Evolutionary conservation across 1,140 invertebrate species (phyloP), one percentile per base, ranked within the genome.

Genomic region (Berghia stephanieae): DNA sequence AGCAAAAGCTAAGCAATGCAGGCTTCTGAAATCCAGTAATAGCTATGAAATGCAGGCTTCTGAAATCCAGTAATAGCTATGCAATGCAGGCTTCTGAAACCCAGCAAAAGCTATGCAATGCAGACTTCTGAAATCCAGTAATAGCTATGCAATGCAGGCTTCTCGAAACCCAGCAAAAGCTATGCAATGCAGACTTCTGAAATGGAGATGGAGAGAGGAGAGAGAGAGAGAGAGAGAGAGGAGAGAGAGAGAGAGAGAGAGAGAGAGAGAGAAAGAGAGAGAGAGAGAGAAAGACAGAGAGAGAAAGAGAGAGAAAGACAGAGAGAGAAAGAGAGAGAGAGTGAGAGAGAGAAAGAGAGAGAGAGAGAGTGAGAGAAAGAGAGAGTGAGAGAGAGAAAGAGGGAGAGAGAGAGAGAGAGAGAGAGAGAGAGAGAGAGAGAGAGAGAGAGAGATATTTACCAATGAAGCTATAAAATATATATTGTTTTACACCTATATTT

Each of bases 351-450:
- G 63, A 69, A 63, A 75, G 34, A 42, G 75, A 31, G 4, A 43
- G 67, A 73, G 21, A 44, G 49, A 57, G 24, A 31, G 36, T n/a
- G 4, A 57, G 27, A 27, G 36, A 21, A 16, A 36, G 49, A 27
- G 3, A 42, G 75, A 43, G 60, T 21, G 4, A 68, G 75, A 49
- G 60, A 43, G 4, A 69, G 40, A 76, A 63, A 76, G 40, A 69
- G 63, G 44, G 60, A 76, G 63, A 76, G 63, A 69, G 63, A 69
- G 31, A 67, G 75, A 76, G 75, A 76, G 36, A 69, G 75, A 69
- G 60, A 67, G 24, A 40, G 44, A 43, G 43, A 40, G 36, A 71
- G 52, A 49, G 52, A 46, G 43, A 71, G 43, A 44, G 69, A 71
- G 38, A 44, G 69, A 71, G 21, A 71, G 34, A 60, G 21, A 21